A percentile compares a stretch with the other conserved stretches of the same genome.
phyloP scores from a whole-genome alignment of 2,888 invertebrate genomes.

The Sthenelais limicola region DNA sequence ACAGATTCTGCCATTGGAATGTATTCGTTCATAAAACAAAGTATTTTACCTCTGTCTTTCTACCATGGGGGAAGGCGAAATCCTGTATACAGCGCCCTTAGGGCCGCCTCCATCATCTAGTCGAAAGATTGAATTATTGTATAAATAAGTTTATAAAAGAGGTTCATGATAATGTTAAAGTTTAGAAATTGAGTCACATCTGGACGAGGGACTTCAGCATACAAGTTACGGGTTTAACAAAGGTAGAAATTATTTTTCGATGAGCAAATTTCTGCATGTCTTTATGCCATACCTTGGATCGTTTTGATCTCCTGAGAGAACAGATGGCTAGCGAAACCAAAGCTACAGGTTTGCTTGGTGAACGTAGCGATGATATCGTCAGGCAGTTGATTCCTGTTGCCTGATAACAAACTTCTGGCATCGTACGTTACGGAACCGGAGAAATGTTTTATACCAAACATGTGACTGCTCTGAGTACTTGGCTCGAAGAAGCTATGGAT shows the following conservation, averaged over 20 bases:
- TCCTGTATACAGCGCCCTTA: conserved; percentile 75
- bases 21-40: too few species aligned
- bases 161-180: neutral
- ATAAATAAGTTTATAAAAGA: neutral
- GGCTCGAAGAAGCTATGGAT: conserved; percentile 82
- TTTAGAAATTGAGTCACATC: neutral
- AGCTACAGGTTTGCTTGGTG: conserved; percentile 92
- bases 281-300: conserved; percentile 72
- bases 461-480: conserved; percentile 73
- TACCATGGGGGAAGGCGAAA: conserved; percentile 75
- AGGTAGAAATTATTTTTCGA: neutral
- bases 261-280: too few species aligned
- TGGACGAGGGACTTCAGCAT: neutral
- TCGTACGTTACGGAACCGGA: conserved; percentile 90
- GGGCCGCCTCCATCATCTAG: conserved; percentile 79
- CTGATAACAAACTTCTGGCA: conserved; percentile 89
- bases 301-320: conserved; percentile 93
- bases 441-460: conserved; percentile 92
- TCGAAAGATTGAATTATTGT: conserved; percentile 51
- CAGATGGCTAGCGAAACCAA: conserved; percentile 97
- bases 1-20: too few species aligned
- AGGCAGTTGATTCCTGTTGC: conserved; percentile 92
- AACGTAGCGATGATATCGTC: conserved; percentile 94
- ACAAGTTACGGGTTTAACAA: neutral
- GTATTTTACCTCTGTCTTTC: conserved; percentile 19